Conservation (phyloP, 2,113 vertebrate species). For the Strix aluco region DNA sequence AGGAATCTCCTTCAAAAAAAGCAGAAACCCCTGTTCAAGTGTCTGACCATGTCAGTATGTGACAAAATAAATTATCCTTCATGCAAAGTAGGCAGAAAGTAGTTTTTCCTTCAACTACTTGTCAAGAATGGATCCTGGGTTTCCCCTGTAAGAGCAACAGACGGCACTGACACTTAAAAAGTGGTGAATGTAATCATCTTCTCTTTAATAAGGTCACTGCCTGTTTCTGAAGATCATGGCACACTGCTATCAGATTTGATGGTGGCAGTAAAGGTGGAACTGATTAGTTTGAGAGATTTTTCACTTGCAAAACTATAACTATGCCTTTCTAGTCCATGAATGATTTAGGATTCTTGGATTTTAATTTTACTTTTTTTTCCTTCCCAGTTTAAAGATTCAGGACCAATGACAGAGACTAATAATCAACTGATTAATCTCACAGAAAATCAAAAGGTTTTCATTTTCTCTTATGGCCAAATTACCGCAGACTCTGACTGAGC, state of each 20-base stretch:
- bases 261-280: neutral
- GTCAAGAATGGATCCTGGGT: neutral
- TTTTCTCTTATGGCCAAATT: neutral
- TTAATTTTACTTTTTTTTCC: neutral
- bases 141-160: neutral
- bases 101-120: neutral
- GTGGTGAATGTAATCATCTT: neutral
- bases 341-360: neutral
- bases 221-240: neutral
- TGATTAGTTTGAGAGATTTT: neutral
- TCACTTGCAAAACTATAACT: neutral
- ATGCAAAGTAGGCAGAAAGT: neutral
- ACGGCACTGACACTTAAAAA: neutral
- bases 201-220: neutral
- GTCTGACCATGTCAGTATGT: neutral
- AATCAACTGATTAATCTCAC: neutral
- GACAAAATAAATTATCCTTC: neutral
- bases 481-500: neutral
- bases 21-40: fast-evolving
- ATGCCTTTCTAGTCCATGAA: neutral
- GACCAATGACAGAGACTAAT: neutral
- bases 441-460: neutral
- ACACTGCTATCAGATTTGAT: neutral
- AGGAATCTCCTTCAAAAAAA: neutral
- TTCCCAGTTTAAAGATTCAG: slow-evolving; percentile 12